A percentile compares a stretch with the other conserved stretches of the same genome.
phyloP scores from a whole-genome alignment of 92 coral and sea anemone genomes.

The Parazoanthus darwini region DNA sequence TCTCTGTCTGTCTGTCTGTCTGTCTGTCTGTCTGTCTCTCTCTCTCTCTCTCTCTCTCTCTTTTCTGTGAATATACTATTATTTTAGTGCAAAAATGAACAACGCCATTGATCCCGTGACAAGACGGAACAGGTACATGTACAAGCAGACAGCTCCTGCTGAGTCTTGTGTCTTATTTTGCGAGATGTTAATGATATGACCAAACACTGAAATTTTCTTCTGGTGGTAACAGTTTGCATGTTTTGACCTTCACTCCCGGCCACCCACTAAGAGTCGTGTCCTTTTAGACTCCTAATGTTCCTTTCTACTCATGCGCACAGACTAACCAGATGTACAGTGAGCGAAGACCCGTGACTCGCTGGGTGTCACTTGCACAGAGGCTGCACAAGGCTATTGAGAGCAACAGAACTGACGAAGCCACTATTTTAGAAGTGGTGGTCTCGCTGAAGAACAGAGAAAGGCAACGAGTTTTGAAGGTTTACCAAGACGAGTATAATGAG shows the following conservation, averaged over 20 bases:
- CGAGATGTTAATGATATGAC: no score
- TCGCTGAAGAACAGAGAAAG: slow-evolving; percentile 62
- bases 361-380: slow-evolving; percentile 67
- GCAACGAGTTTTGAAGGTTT: slow-evolving; percentile 54
- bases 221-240: no score
- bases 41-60: neutral
- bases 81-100: no score
- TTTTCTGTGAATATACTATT: no score
- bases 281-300: neutral
- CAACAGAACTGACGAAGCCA: slow-evolving; percentile 53
- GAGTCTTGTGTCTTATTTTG: no score
- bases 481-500: slow-evolving; percentile 63
- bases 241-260: no score
- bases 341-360: slow-evolving; percentile 40
- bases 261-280: no score
- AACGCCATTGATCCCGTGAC: no score
- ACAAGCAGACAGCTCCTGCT: no score
- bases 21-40: neutral
- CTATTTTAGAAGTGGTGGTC: slow-evolving; percentile 55
- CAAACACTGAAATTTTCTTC: no score
- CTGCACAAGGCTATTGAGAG: slow-evolving; percentile 59
- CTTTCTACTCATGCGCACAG: slow-evolving; percentile 14
- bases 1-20: no score
- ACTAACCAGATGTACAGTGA: neutral
- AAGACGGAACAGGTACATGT: no score